Evolutionary conservation across 2,113 vertebrate genomes (phyloP).

Genomic region (Benthochromis sp.): DNA sequence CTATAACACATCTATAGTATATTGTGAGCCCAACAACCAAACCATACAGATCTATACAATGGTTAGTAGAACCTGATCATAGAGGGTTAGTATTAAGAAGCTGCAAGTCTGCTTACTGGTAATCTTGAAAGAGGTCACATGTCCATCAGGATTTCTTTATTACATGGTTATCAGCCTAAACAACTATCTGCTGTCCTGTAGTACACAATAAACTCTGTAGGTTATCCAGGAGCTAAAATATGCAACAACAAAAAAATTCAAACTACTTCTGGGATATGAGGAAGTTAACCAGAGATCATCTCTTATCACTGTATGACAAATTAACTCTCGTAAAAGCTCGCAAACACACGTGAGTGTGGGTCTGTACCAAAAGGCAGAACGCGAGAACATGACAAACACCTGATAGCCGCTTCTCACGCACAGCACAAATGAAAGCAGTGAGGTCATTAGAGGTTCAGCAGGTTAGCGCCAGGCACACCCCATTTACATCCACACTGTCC

Average conservation of each 20-base stretch:
- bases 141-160: background rate
- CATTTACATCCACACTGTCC: background rate
- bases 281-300: background rate
- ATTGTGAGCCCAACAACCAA: background rate
- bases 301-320: background rate
- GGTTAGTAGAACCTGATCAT: background rate
- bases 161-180: background rate
- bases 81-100: background rate
- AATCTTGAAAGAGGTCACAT: background rate
- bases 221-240: background rate
- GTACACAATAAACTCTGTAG: background rate
- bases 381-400: background rate
- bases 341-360: background rate
- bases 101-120: background rate
- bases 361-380: background rate
- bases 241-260: background rate
- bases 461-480: background rate
- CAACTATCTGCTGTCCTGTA: background rate
- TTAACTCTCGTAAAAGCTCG: background rate
- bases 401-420: background rate
- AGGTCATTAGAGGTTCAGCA: constrained; percentile 11
- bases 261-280: background rate
- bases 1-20: background rate
- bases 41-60: background rate
- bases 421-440: background rate